These are phyloP conservation scores for Willowsia nigromaculata DNA, from an alignment of 2,888 invertebrate genomes.

Conservation along the genomic window DNA sequence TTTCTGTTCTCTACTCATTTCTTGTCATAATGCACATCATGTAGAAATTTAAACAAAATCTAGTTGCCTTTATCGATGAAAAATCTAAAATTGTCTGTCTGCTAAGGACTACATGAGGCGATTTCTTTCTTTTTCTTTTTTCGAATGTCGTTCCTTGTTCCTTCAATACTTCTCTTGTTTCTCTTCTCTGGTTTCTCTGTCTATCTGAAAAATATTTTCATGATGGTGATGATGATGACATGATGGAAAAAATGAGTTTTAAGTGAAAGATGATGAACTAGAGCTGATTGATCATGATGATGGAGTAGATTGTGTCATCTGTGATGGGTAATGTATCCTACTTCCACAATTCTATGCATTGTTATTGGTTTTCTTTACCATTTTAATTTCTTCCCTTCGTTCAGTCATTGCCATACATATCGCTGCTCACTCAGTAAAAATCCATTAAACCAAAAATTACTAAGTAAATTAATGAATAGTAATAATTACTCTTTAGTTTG, in stretches of 20 bases:
- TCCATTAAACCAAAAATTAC: not conserved
- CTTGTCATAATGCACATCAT: not conserved
- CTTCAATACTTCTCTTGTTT: conserved; percentile 34
- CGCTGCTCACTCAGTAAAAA: not conserved
- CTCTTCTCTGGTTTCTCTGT: conserved; percentile 10
- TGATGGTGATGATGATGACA: conserved; percentile 24
- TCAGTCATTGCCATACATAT: not conserved
- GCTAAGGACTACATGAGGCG: conserved; percentile 3
- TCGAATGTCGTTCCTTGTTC: conserved; percentile 35
- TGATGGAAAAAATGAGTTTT: conserved; percentile 38
- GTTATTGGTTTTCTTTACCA: conserved; percentile 20
- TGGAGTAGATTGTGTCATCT: conserved; percentile 68
- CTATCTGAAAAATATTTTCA: conserved; percentile 31
- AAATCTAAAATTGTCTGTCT: not conserved
- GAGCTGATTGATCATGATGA: conserved; percentile 80
- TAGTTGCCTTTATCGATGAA: not conserved
- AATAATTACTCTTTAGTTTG: not conserved
- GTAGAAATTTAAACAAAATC: not conserved
- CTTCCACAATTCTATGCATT: conserved; percentile 35
- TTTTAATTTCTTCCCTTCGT: not conserved
- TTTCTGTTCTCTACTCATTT: too few species aligned
- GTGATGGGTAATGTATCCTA: conserved; percentile 64
- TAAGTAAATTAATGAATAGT: not conserved
- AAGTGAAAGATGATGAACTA: conserved; percentile 41
- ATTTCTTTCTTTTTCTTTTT: conserved; percentile 31